Evolutionary conservation across 2,113 vertebrate genomes (phyloP).

Genomic region (Thermophis baileyi): DNA sequence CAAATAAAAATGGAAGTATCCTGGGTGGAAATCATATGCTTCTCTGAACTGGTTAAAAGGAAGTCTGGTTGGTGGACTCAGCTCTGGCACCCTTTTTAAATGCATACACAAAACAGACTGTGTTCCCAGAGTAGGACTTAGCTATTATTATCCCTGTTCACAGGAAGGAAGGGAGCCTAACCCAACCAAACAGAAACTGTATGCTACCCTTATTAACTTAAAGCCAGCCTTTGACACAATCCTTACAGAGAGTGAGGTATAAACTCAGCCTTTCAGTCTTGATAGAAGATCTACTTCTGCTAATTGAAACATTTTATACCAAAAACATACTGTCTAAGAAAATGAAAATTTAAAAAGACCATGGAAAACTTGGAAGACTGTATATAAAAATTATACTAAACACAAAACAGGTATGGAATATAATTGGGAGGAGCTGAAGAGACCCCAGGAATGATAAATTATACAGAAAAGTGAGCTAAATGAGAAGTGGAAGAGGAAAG

Average conservation of each 20-base stretch:
- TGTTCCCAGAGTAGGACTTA: not conserved
- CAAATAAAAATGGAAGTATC: not conserved
- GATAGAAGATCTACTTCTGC: not conserved
- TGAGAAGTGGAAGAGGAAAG: not conserved
- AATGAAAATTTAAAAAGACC: not conserved
- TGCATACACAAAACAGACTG: not conserved
- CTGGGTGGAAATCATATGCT: not conserved
- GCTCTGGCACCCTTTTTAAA: not conserved
- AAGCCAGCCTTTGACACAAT: not conserved
- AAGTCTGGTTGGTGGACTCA: not conserved
- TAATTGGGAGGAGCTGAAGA: not conserved
- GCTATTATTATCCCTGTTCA: not conserved
- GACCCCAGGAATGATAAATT: not conserved
- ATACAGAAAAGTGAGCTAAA: not conserved
- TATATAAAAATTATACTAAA: not conserved
- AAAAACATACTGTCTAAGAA: not conserved
- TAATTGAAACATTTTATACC: not conserved
- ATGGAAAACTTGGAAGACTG: not conserved
- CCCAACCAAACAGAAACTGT: not conserved
- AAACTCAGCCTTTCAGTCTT: not conserved
- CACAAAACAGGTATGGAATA: not conserved
- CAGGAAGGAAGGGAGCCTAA: not conserved
- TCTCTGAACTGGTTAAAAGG: not conserved
- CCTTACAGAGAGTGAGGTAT: not conserved
- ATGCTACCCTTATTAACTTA: not conserved